Percentiles rank a stretch among this genome's conserved stretches.
phyloP scores from a whole-genome alignment of 2,888 invertebrate genomes.

The Tetranychus piercei region DNA sequence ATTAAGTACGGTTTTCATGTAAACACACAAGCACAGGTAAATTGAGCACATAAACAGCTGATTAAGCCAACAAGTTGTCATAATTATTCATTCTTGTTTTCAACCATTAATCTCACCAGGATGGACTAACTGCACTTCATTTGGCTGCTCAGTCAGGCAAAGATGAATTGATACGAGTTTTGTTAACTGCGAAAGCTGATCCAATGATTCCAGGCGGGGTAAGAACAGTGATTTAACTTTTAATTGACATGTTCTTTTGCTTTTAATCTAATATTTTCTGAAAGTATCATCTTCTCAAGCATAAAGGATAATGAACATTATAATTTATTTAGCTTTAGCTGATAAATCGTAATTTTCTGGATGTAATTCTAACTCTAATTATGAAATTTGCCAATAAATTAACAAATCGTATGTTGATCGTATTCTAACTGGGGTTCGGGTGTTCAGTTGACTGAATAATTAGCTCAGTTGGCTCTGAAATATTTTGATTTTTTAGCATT shows the following conservation, averaged over 20 bases:
- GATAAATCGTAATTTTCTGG: too few relatives aligned
- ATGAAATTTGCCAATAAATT: too few relatives aligned
- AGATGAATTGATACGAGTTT: constrained; percentile 78
- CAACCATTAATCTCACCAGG: constrained; percentile 42
- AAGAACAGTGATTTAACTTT: constrained; percentile 36
- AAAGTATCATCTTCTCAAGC: too few relatives aligned
- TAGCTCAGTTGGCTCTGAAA: too few relatives aligned
- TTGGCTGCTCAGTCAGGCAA: constrained; percentile 82
- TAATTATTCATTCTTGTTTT: not conserved
- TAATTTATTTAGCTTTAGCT: too few relatives aligned
- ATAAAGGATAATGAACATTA: not conserved
- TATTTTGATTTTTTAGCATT: too few relatives aligned
- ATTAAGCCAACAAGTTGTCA: too few relatives aligned
- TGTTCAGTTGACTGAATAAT: too few relatives aligned
- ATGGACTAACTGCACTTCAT: constrained; percentile 85
- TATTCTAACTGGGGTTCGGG: too few relatives aligned
- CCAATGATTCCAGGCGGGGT: constrained; percentile 83
- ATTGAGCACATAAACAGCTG: too few relatives aligned
- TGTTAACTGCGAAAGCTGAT: constrained; percentile 73
- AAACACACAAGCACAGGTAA: not conserved
- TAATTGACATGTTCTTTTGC: not conserved
- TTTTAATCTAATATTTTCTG: not conserved
- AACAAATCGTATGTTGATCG: too few relatives aligned
- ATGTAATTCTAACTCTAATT: too few relatives aligned
- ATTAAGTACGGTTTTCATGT: constrained; percentile 7